Evolutionary conservation across 2,797 vertebrate species (phyloP), one percentile per base, ranked within the genome.

Genomic region (Hemitrygon akajei): DNA sequence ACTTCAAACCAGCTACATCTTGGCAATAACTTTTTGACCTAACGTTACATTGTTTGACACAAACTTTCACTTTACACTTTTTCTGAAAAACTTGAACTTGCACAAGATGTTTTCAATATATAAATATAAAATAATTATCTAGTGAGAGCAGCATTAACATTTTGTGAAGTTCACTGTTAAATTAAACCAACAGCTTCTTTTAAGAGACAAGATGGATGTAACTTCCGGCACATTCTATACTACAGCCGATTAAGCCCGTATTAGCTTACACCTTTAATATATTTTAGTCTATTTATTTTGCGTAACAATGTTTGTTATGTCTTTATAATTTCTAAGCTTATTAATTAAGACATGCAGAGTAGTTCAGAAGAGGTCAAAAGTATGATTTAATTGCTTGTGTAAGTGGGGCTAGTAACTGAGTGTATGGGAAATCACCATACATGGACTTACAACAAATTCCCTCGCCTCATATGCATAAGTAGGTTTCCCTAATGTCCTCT

Each of bases 381-480:
- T 73, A 27, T 47, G 14, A 56, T 2, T 66, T 77, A 37, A 30
- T 73, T 20, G 94, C 86, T 58, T 95, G 80, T 95, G 95, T 95
- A 96, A 94, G 95, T 94, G 96, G 97, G 97, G 97, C 98, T 97
- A 97, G 96, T 96, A 97, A 95, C 96, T 97, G 97, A 96, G 95
- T 16, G 95, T 94, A 94, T 94, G 95, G 95, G 95, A 95, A 93
- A 91, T 94, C 94, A 94, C 95, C 96, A 95, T 95, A 95, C 95
- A 94, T 94, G 94, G 96, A 99, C 98, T 99, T 99, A 99, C 98
- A 97, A 99, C 96, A 96, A 98, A 98, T 95, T 98, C 97, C 97
- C 98, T 98, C 97, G 98, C 99, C 97, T 99, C 98, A 96, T 98
- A 95, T 96, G 99, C 98, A 97, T 97, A 98, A 94, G 98, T 99